Evolutionary conservation across 92 coral and sea anemone species (phyloP).

Genomic region (Plumapathes pennacea): DNA sequence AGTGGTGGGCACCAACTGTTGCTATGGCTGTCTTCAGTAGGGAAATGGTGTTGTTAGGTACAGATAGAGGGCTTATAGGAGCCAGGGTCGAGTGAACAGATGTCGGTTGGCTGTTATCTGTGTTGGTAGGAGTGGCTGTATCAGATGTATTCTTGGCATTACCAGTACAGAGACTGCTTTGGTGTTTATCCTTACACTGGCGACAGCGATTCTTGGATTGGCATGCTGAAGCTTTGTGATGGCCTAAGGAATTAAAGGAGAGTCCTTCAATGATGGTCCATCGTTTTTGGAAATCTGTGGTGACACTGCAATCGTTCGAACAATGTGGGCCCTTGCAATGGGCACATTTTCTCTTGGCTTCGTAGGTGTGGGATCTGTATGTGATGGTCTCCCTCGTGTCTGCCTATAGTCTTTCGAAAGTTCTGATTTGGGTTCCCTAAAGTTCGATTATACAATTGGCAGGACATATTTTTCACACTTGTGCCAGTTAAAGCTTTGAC

Average conservation of each 20-base stretch:
- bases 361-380: not conserved
- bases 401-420: too few relatives aligned
- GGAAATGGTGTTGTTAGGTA: constrained; percentile 5
- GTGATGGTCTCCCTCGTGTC: constrained; percentile 2
- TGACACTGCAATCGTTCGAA: too few relatives aligned
- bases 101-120: too few relatives aligned
- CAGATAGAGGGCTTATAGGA: not conserved
- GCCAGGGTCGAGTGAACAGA: constrained; percentile 6
- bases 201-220: constrained; percentile 46
- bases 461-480: too few relatives aligned
- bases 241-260: constrained; percentile 41
- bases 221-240: constrained; percentile 45
- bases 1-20: constrained; percentile 4
- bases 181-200: constrained; percentile 45
- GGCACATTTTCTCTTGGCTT: constrained; percentile 6
- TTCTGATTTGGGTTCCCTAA: too few relatives aligned
- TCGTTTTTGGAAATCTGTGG: too few relatives aligned
- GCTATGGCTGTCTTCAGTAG: constrained; percentile 48
- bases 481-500: too few relatives aligned
- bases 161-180: constrained; percentile 47
- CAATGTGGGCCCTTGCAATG: constrained; percentile 53
- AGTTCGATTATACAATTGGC: too few relatives aligned
- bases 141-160: too few relatives aligned
- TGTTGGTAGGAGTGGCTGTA: too few relatives aligned
- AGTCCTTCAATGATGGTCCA: too few relatives aligned